These are phyloP conservation scores for Thera britannica DNA, from an alignment of 2,888 invertebrate genomes.

Conservation along the genomic window DNA sequence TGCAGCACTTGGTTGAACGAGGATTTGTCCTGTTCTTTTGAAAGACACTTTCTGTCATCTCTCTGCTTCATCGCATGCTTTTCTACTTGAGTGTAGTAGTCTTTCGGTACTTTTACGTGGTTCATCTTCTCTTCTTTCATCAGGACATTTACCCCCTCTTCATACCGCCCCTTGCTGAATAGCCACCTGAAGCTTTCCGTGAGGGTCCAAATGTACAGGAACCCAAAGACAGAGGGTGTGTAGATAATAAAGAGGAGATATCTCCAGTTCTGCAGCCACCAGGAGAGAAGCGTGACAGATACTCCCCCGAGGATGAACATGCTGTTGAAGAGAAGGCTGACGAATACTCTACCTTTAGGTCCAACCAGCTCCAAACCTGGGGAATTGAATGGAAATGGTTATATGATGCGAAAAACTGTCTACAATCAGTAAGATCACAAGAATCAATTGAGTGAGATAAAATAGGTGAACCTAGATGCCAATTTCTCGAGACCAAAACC, in stretches of 20 bases:
- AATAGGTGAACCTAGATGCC: no score
- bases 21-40: slow-evolving; percentile 64
- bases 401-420: no score
- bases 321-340: slow-evolving; percentile 77
- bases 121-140: slow-evolving; percentile 87
- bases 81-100: slow-evolving; percentile 75
- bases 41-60: slow-evolving; percentile 70
- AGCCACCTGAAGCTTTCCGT: slow-evolving; percentile 78
- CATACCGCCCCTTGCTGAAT: slow-evolving; percentile 71
- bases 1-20: slow-evolving; percentile 69
- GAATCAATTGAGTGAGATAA: no score
- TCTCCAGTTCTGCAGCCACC: slow-evolving; percentile 79
- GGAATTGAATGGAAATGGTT: not conserved
- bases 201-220: slow-evolving; percentile 73
- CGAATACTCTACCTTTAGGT: slow-evolving; percentile 78
- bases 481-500: not conserved
- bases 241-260: slow-evolving; percentile 76
- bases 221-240: slow-evolving; percentile 70
- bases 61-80: slow-evolving; percentile 73
- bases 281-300: slow-evolving; percentile 71
- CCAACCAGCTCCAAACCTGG: slow-evolving; percentile 77
- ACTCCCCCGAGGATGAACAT: slow-evolving; percentile 81
- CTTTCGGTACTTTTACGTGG: slow-evolving; percentile 76
- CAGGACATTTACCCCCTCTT: slow-evolving; percentile 87
- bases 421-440: not conserved